phyloP scores from a whole-genome alignment of 2,797 vertebrate species.

The Halcyon smyrnensis region DNA sequence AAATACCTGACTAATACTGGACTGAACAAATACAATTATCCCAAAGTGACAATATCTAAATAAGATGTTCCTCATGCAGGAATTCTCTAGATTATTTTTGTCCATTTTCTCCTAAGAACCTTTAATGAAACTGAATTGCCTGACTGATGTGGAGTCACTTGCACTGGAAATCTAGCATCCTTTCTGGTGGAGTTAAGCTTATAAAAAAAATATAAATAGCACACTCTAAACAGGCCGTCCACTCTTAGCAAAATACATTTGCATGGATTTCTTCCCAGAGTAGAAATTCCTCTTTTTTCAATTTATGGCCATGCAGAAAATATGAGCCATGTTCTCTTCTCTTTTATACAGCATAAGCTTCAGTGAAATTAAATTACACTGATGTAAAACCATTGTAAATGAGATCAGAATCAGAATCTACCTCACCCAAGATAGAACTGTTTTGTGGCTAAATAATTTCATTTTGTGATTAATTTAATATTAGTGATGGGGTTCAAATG shows the following conservation, averaged over 20 bases:
- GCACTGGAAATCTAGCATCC: neutral
- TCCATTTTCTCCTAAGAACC: neutral
- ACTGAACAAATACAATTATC: neutral
- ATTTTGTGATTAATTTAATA: constrained; percentile 65
- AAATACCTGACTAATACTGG: neutral
- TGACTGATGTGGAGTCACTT: neutral
- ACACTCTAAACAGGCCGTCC: neutral
- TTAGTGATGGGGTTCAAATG: constrained; percentile 24
- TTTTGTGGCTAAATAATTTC: constrained; percentile 53
- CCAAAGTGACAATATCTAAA: neutral
- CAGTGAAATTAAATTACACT: constrained; percentile 55
- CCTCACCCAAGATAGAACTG: constrained; percentile 54
- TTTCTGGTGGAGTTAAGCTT: neutral
- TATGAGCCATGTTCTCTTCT: constrained; percentile 32
- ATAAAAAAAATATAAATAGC: neutral
- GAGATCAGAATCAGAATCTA: constrained; percentile 53
- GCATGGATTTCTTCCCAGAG: constrained; percentile 49
- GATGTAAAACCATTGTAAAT: constrained; percentile 65
- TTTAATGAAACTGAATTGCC: neutral
- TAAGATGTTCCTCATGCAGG: neutral
- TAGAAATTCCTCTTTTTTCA: constrained; percentile 45
- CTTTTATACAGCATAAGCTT: constrained; percentile 15
- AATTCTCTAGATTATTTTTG: neutral
- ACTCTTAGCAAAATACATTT: constrained; percentile 46
- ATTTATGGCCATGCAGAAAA: constrained; percentile 55